Conservation (phyloP, 1,140 invertebrate species). For the Trichonephila clavipes region DNA sequence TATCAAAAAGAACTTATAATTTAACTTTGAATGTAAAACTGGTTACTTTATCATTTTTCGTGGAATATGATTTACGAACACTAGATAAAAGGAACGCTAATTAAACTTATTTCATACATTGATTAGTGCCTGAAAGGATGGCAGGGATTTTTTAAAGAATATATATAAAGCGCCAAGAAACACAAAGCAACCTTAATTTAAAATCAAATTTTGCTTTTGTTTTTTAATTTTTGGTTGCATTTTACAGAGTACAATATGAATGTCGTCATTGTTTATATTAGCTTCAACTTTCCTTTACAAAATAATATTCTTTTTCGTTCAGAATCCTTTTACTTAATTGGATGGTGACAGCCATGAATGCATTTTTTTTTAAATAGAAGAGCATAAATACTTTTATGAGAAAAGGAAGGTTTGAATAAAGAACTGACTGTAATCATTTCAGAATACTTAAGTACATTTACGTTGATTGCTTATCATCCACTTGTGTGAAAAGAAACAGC, state of each 20-base stretch:
- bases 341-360: background rate
- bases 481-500: conserved; percentile 22
- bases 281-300: background rate
- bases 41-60: background rate
- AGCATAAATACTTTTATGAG: conserved; percentile 10
- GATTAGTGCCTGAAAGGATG: background rate
- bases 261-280: background rate
- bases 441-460: conserved; percentile 38
- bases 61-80: background rate
- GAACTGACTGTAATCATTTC: conserved; percentile 30
- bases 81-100: background rate
- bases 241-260: background rate
- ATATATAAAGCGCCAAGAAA: background rate
- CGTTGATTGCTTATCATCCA: conserved; percentile 24
- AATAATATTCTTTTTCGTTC: background rate
- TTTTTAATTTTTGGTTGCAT: background rate
- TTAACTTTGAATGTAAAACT: no score
- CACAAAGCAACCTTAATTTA: background rate
- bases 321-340: conserved; percentile 28
- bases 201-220: background rate
- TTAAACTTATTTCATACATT: background rate
- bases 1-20: background rate
- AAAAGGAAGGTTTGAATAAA: background rate
- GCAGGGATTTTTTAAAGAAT: background rate
- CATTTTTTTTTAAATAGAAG: conserved; percentile 15